Evolutionary conservation across 1,140 invertebrate species (phyloP).

Genomic region (Bombus huntii): DNA sequence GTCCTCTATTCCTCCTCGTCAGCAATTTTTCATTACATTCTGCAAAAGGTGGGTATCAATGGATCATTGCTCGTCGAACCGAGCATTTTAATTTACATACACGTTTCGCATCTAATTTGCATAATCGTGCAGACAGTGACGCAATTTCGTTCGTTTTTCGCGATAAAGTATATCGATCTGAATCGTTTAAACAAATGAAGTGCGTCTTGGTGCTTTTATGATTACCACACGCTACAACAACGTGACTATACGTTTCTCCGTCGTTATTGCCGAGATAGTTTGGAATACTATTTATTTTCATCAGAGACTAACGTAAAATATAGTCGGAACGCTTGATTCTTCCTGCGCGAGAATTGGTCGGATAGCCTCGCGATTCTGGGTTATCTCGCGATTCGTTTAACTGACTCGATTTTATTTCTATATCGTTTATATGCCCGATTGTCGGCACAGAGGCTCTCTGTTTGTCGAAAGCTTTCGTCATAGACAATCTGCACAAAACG

Average conservation of each 20-base stretch:
- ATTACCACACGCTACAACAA: background rate
- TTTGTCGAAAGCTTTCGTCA: background rate
- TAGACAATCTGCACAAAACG: background rate
- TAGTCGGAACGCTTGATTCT: background rate
- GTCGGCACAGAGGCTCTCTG: background rate
- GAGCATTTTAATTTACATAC: background rate
- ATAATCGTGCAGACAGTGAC: background rate
- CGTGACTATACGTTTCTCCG: background rate
- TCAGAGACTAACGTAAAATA: background rate
- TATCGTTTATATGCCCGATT: background rate
- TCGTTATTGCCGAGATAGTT: background rate
- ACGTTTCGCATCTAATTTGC: background rate
- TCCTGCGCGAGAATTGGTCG: background rate
- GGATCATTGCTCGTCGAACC: background rate
- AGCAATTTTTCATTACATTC: constrained; percentile 69
- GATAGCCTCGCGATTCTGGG: constrained; percentile 1
- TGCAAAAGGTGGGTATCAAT: constrained; percentile 67
- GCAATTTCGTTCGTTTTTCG: background rate
- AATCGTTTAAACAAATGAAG: constrained; percentile 1
- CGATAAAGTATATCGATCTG: background rate
- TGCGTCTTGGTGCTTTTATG: constrained; percentile 3
- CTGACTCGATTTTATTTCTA: background rate
- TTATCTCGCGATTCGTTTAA: constrained; percentile 14
- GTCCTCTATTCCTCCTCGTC: constrained; percentile 68
- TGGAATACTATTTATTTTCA: background rate